These are phyloP conservation scores for Heliconius ethilla DNA, from an alignment of 2,888 invertebrate genomes.

Conservation along the genomic window DNA sequence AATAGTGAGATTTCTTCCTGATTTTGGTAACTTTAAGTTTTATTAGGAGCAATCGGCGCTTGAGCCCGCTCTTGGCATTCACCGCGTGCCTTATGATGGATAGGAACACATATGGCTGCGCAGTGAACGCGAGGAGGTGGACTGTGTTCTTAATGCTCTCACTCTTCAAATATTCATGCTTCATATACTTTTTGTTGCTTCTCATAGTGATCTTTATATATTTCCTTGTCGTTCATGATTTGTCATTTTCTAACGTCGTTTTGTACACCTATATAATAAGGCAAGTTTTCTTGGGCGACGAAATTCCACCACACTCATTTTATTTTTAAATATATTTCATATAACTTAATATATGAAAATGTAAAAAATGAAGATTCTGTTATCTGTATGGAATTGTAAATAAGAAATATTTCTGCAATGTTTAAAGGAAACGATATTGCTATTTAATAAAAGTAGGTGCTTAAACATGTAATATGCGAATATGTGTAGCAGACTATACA, in stretches of 20 bases:
- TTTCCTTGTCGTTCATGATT: neutral
- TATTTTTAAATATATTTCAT: no score
- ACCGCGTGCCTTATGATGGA: slow-evolving; percentile 99
- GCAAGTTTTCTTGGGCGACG: neutral
- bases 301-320: no score
- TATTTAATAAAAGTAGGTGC: slow-evolving; percentile 4
- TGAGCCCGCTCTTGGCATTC: slow-evolving; percentile 98
- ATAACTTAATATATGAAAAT: no score
- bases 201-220: neutral
- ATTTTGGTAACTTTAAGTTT: neutral
- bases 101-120: slow-evolving; percentile 92
- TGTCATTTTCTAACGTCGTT: neutral
- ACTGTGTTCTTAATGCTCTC: slow-evolving; percentile 62
- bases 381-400: neutral
- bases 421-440: neutral
- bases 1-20: neutral
- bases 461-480: neutral
- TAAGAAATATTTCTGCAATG: neutral
- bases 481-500: no score
- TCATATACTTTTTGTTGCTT: neutral
- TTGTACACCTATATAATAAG: neutral
- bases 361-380: no score
- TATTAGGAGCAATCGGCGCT: slow-evolving; percentile 50
- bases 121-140: slow-evolving; percentile 97
- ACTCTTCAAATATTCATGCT: slow-evolving; percentile 29